Base-by-base conservation (phyloP, 2,113 vertebrate species). In the Loxodonta africana region DNA sequence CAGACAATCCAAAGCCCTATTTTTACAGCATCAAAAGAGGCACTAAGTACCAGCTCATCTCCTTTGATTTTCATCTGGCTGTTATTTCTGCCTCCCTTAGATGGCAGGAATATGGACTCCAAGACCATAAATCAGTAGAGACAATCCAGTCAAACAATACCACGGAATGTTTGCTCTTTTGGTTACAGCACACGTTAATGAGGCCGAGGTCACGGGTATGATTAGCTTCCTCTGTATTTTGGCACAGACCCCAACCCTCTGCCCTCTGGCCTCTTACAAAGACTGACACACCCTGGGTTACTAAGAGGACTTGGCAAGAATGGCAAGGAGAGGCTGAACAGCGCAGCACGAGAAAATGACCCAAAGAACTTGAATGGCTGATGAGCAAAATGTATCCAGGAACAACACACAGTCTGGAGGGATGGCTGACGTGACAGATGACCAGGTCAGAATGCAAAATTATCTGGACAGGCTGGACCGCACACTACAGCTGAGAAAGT, bases 211-310 rank as follows among this genome's bases (percentile, higher is more conserved):
- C 96, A 95, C 0, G 0, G 46, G 91, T 69, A 92, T 85, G 95
- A 97, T 98, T 95, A 97, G 96, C 85, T 95, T 98, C 97, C 98
- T 97, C 95, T 83, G 81, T 88, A 37, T 82, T 33, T 81, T 96
- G 95, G 97, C 97, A 93, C 60, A 17, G 77, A 87, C 67, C 57
- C 86, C 84, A 78, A 65, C 53, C 80, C 84, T 96, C 74, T 91
- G 83, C 41, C 90, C 83, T 94, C 83, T 4, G 15, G 92, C 83
- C 1, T 6, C 94, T 60, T 88, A 37, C 73, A 41, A 83, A 92
- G 69, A 86, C 78, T 92, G 71, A 73, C 25, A 6, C 37, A 6
- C 73, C 80, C 93, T 62, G 2, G 28, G 80, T 97, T 91, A 86
- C 93, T 77, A 71, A 46, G 23, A 96, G 57, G 33, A 88, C 41